Evolutionary conservation across 2,797 vertebrate genomes (phyloP).

Genomic region (Leptoclinus maculatus): DNA sequence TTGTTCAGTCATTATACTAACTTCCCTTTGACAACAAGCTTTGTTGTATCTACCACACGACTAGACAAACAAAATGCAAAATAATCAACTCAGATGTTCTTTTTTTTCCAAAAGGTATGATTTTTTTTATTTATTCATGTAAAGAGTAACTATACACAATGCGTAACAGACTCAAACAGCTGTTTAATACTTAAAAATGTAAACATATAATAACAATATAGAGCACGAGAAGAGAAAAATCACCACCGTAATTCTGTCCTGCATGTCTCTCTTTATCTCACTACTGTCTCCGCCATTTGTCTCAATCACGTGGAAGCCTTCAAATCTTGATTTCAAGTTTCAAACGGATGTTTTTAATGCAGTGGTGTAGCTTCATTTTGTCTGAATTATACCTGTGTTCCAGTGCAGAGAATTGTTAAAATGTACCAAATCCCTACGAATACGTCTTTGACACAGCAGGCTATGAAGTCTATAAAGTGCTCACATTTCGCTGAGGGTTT

Average conservation of each 20-base stretch:
- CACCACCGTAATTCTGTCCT: slow-evolving; percentile 57
- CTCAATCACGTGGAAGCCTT: slow-evolving; percentile 79
- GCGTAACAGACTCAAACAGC: slow-evolving; percentile 82
- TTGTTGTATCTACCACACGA: neutral
- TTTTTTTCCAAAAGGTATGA: slow-evolving; percentile 69
- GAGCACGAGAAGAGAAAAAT: slow-evolving; percentile 76
- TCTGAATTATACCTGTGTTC: slow-evolving; percentile 36
- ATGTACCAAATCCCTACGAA: slow-evolving; percentile 29
- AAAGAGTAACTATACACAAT: slow-evolving; percentile 81
- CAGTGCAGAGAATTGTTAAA: slow-evolving; percentile 57
- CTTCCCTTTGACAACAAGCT: slow-evolving; percentile 16
- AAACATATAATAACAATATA: slow-evolving; percentile 83
- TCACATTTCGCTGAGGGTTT: slow-evolving; percentile 40
- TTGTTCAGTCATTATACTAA: slow-evolving; percentile 40
- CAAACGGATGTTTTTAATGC: slow-evolving; percentile 25
- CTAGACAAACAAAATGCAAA: neutral
- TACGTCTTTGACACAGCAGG: slow-evolving; percentile 39
- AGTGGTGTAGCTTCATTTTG: slow-evolving; percentile 29
- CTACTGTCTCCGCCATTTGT: slow-evolving; percentile 73
- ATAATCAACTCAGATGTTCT: neutral
- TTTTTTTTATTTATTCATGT: slow-evolving; percentile 74
- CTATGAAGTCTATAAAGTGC: slow-evolving; percentile 72
- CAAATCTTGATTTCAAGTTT: slow-evolving; percentile 47
- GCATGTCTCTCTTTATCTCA: slow-evolving; percentile 75
- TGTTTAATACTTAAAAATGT: slow-evolving; percentile 86